Evolutionary conservation across 2,888 invertebrate species (phyloP).

Genomic region (Nemurella pictetii): DNA sequence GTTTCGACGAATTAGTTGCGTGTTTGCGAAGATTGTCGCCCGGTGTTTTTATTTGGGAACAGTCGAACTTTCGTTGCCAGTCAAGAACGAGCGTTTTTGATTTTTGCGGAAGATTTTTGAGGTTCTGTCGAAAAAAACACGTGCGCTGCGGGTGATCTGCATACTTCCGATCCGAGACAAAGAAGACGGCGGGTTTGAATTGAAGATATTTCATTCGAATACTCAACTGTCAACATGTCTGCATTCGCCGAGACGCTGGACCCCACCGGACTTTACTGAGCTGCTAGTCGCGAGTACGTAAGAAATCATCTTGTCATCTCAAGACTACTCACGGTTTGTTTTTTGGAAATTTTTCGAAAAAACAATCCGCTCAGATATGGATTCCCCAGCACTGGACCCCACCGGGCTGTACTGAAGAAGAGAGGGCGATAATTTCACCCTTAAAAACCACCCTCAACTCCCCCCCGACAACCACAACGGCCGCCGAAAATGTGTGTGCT

Average conservation of each 20-base stretch:
- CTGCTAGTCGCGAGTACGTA: neutral
- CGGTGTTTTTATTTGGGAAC: neutral
- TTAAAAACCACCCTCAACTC: neutral
- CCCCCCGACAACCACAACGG: neutral
- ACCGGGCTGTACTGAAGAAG: conserved; percentile 21
- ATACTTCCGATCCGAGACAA: too few relatives aligned
- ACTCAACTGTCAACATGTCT: neutral
- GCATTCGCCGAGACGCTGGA: conserved; percentile 1
- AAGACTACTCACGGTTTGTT: neutral
- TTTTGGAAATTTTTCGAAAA: neutral
- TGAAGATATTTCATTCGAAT: too few relatives aligned
- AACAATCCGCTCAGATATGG: conserved; percentile 8
- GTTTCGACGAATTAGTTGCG: too few relatives aligned
- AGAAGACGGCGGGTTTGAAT: too few relatives aligned
- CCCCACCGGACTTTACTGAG: conserved; percentile 20
- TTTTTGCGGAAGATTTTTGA: too few relatives aligned
- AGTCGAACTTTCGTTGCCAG: neutral
- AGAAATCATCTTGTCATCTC: too few relatives aligned
- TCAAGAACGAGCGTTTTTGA: too few relatives aligned
- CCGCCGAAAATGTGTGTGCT: neutral
- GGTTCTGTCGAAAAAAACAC: too few relatives aligned
- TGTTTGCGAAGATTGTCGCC: too few relatives aligned
- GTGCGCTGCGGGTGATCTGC: too few relatives aligned
- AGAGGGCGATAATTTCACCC: neutral
- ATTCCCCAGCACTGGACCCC: conserved; percentile 22